Percentiles rank a stretch among this genome's conserved stretches.
These are phyloP conservation scores for Chrysoperla carnea DNA, from an alignment of 1,140 invertebrate genomes.

Conservation along the genomic window DNA sequence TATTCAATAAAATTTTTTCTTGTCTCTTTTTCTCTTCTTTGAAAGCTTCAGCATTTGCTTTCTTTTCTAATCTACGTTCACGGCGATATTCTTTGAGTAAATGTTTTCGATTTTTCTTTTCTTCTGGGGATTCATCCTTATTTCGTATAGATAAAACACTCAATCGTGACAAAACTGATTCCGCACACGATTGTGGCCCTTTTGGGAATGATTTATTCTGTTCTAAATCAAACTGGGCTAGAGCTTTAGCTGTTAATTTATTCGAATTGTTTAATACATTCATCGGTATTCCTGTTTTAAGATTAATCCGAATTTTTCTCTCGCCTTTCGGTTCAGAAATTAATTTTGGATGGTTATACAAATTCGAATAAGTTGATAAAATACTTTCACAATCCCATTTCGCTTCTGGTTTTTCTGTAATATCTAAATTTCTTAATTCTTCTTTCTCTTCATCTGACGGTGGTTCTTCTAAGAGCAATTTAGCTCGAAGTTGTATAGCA, in stretches of 20 bases:
- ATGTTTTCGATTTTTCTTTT: slow-evolving; percentile 63
- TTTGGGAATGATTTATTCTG: slow-evolving; percentile 16
- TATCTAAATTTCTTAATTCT: slow-evolving; percentile 36
- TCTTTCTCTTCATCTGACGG: slow-evolving; percentile 28
- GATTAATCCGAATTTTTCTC: slow-evolving; percentile 48
- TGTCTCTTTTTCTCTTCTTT: slow-evolving; percentile 74
- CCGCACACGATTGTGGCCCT: slow-evolving; percentile 33
- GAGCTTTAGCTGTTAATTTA: slow-evolving; percentile 45
- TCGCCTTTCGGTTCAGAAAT: slow-evolving; percentile 53
- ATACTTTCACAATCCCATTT: slow-evolving; percentile 92
- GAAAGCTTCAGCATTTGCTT: slow-evolving; percentile 69
- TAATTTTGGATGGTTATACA: slow-evolving; percentile 80
- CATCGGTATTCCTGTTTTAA: slow-evolving; percentile 54
- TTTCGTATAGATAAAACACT: slow-evolving; percentile 53
- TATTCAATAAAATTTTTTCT: slow-evolving; percentile 59
- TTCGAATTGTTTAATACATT: slow-evolving; percentile 35
- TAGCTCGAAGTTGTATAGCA: background rate
- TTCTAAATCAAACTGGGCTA: slow-evolving; percentile 42
- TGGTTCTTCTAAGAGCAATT: slow-evolving; percentile 13
- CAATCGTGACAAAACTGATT: slow-evolving; percentile 48
- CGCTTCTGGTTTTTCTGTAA: slow-evolving; percentile 34
- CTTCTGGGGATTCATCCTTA: slow-evolving; percentile 67
- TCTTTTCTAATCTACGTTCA: slow-evolving; percentile 72
- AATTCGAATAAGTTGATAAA: slow-evolving; percentile 72
- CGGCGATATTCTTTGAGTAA: slow-evolving; percentile 66